A percentile compares a stretch with the other conserved stretches of the same genome.
These are phyloP conservation scores for Paramuricea clavata DNA, from an alignment of 92 coral and sea anemone genomes.

Conservation along the genomic window DNA sequence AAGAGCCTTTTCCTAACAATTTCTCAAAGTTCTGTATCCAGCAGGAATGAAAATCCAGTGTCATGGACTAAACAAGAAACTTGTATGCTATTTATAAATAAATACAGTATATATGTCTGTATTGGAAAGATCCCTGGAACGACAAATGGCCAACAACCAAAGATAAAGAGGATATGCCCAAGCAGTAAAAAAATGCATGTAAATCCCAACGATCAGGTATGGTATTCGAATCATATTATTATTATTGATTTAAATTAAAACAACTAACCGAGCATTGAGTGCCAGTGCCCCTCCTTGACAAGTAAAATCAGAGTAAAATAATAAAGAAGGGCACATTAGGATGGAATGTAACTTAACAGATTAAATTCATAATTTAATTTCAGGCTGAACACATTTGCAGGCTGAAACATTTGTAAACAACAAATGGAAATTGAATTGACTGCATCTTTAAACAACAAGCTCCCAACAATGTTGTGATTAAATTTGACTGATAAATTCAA, in stretches of 20 bases:
- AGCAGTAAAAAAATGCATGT: conserved; percentile 66
- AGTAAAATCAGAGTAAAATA: too few relatives aligned
- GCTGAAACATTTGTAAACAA: too few relatives aligned
- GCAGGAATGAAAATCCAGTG: conserved; percentile 4
- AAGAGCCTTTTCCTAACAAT: conserved; percentile 13
- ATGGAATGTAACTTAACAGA: too few relatives aligned
- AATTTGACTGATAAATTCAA: not conserved
- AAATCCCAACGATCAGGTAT: conserved; percentile 72
- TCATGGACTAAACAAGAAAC: conserved; percentile 59
- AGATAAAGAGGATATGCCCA: conserved; percentile 66
- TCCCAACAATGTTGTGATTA: too few relatives aligned
- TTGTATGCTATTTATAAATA: conserved; percentile 40
- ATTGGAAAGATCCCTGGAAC: conserved; percentile 61
- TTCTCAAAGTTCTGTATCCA: not conserved
- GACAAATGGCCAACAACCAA: conserved; percentile 69
- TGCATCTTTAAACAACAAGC: too few relatives aligned
- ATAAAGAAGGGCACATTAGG: too few relatives aligned
- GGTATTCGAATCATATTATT: too few relatives aligned
- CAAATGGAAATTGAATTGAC: too few relatives aligned
- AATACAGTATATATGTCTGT: conserved; percentile 72
- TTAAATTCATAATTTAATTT: not conserved
- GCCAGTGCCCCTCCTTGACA: too few relatives aligned
- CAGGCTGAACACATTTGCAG: too few relatives aligned
- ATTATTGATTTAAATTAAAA: too few relatives aligned
- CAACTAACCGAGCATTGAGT: too few relatives aligned